phyloP scores from a whole-genome alignment of 2,113 vertebrate genomes.

The Salminus brasiliensis region DNA sequence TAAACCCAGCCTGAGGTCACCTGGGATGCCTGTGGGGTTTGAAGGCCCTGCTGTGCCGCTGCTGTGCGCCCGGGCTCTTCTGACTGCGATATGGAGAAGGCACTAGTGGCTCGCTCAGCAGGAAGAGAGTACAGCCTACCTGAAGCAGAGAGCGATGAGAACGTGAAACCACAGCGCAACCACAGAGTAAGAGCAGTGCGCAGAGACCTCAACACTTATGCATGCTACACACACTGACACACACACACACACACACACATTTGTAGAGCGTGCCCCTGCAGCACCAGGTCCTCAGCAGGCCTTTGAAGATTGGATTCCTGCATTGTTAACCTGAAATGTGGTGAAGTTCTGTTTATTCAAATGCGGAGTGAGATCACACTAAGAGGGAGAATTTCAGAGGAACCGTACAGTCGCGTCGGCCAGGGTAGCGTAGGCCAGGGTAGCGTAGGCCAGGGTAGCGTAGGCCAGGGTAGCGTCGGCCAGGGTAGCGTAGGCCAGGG shows the following conservation, averaged over 20 bases:
- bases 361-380: constrained; percentile 10
- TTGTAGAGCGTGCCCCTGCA: constrained; percentile 17
- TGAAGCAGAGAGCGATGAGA: constrained; percentile 39
- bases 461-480: not conserved
- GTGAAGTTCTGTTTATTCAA: constrained; percentile 28
- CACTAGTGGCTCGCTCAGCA: constrained; percentile 10
- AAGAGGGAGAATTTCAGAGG: constrained; percentile 31
- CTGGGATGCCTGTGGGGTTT: not conserved
- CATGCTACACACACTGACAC: constrained; percentile 2
- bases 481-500: not conserved
- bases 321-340: constrained; percentile 6
- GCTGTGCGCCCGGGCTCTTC: not conserved
- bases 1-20: not conserved
- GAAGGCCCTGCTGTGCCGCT: not conserved
- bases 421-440: not conserved
- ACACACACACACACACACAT: constrained; percentile 10
- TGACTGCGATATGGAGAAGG: not conserved
- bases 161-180: constrained; percentile 43
- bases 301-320: not conserved
- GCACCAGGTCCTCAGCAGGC: not conserved
- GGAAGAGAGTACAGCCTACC: constrained; percentile 16
- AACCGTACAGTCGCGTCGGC: constrained; percentile 10
- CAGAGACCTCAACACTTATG: constrained; percentile 17
- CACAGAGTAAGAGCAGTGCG: constrained; percentile 38
- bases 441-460: constrained; percentile 5